phyloP scores from a whole-genome alignment of 2,888 invertebrate species.

The Anoncus sp. region DNA sequence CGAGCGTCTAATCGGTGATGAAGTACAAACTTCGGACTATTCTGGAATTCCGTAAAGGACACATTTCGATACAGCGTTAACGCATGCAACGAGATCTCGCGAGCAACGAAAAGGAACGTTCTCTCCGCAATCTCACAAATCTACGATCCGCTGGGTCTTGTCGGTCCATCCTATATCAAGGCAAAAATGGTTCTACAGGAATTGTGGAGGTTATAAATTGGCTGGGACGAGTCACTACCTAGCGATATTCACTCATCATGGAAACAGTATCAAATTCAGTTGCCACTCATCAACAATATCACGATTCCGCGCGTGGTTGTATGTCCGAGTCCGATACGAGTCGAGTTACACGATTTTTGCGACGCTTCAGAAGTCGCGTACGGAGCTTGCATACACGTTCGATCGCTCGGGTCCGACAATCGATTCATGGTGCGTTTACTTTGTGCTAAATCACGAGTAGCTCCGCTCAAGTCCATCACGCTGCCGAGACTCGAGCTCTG shows the following conservation, averaged over 20 bases:
- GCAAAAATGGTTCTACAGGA: slow-evolving; percentile 60
- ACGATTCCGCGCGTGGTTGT: slow-evolving; percentile 12
- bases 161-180: slow-evolving; percentile 65
- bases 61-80: slow-evolving; percentile 25
- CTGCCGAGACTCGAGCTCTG: slow-evolving; percentile 68
- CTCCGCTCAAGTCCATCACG: slow-evolving; percentile 68
- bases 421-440: slow-evolving; percentile 53
- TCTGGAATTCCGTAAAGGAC: slow-evolving; percentile 20
- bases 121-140: slow-evolving; percentile 64
- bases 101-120: slow-evolving; percentile 23
- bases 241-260: slow-evolving; percentile 29
- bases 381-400: slow-evolving; percentile 63
- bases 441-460: slow-evolving; percentile 70
- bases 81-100: slow-evolving; percentile 1
- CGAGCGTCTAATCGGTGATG: slow-evolving; percentile 35
- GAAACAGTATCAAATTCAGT: slow-evolving; percentile 22
- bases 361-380: slow-evolving; percentile 63
- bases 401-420: slow-evolving; percentile 15
- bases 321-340: not conserved
- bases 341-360: slow-evolving; percentile 65
- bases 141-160: slow-evolving; percentile 68
- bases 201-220: slow-evolving; percentile 46
- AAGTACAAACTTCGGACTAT: slow-evolving; percentile 39
- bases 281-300: slow-evolving; percentile 20
- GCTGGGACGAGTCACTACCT: slow-evolving; percentile 54